phyloP scores from a whole-genome alignment of 2,113 vertebrate genomes.

The Anhinga rufa region DNA sequence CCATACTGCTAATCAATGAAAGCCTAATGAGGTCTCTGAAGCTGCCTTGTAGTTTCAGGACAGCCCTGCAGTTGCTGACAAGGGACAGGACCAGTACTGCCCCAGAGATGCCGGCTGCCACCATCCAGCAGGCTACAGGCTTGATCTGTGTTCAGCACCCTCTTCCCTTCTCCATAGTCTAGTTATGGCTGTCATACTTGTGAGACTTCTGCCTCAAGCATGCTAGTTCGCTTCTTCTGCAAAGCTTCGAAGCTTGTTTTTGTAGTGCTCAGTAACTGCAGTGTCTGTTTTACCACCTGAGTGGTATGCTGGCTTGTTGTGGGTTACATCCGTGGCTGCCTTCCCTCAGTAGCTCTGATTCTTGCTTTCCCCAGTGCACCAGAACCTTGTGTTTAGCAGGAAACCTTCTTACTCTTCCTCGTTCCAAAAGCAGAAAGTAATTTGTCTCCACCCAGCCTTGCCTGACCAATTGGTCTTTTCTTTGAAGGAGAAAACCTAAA shows the following conservation, averaged over 20 bases:
- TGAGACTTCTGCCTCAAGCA: neutral
- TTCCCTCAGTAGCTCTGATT: neutral
- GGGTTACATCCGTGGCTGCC: neutral
- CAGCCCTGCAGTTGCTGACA: neutral
- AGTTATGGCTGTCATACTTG: neutral
- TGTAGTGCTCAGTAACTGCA: neutral
- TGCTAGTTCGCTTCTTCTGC: neutral
- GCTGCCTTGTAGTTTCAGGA: neutral
- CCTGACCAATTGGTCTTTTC: neutral
- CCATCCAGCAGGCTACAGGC: neutral
- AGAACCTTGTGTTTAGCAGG: neutral
- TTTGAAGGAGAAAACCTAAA: neutral
- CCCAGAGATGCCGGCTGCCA: neutral
- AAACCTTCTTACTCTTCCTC: neutral
- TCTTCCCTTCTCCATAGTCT: neutral
- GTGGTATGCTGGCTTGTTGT: neutral
- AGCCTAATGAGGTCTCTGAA: neutral
- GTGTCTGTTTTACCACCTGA: neutral
- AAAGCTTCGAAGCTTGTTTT: neutral
- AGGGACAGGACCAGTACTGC: neutral
- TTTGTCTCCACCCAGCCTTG: neutral
- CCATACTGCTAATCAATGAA: neutral
- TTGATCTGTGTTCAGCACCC: fast-evolving
- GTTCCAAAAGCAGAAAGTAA: neutral
- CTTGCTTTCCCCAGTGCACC: neutral